Conservation (phyloP, 2,113 vertebrate species). For the Anolis carolinensis region DNA sequence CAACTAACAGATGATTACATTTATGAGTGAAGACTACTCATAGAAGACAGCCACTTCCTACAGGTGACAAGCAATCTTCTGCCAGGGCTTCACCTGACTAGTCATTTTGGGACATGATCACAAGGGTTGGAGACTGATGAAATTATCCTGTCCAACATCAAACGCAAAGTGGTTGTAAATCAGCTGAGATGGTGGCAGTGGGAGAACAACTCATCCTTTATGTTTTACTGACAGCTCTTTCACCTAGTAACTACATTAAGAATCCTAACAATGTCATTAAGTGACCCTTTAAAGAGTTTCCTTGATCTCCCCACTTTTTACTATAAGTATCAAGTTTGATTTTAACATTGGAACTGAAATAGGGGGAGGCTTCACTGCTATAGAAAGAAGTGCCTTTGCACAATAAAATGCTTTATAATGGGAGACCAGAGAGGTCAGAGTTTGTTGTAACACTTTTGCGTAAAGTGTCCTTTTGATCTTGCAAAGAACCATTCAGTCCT, state of each 20-base stretch:
- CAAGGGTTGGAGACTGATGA: slow-evolving; percentile 87
- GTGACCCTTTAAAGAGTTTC: slow-evolving; percentile 70
- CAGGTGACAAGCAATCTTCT: slow-evolving; percentile 87
- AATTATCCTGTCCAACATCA: slow-evolving; percentile 95
- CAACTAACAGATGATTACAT: slow-evolving; percentile 85
- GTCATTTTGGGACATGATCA: slow-evolving; percentile 93
- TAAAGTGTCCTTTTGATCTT: slow-evolving; percentile 77
- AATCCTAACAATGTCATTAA: slow-evolving; percentile 84
- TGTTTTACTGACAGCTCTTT: slow-evolving; percentile 74
- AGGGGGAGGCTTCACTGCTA: slow-evolving; percentile 41
- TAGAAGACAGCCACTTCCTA: slow-evolving; percentile 88
- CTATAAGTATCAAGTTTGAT: slow-evolving; percentile 58
- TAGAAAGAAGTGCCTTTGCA: slow-evolving; percentile 59
- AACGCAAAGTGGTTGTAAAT: slow-evolving; percentile 92
- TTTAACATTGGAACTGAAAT: slow-evolving; percentile 57
- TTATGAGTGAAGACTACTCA: slow-evolving; percentile 81
- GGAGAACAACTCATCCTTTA: slow-evolving; percentile 83
- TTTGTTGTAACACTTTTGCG: slow-evolving; percentile 56
- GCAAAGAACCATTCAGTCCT: slow-evolving; percentile 45
- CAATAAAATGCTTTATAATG: slow-evolving; percentile 58
- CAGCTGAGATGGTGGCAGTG: slow-evolving; percentile 81
- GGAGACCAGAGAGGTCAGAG: slow-evolving; percentile 23
- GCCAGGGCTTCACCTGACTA: slow-evolving; percentile 87
- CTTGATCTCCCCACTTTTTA: slow-evolving; percentile 37
- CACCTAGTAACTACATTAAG: slow-evolving; percentile 75